These are phyloP conservation scores for Hydroisotoma schaefferi DNA, from an alignment of 2,888 invertebrate species.

Conservation along the genomic window DNA sequence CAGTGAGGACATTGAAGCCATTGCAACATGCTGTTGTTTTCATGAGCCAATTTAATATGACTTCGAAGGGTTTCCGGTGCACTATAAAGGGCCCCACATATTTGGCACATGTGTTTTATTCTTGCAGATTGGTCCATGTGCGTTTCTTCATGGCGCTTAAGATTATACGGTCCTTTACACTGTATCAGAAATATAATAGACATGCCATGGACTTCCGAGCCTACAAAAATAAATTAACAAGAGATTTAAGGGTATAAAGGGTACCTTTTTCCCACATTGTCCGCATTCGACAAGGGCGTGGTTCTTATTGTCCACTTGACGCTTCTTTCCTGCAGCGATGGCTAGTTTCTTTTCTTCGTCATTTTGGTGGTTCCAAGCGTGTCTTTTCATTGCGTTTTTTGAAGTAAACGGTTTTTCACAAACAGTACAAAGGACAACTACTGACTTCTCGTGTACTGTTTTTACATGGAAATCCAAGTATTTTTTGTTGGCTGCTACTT, in stretches of 20 bases:
- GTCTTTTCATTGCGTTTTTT: constrained; percentile 1
- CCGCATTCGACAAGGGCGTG: not conserved
- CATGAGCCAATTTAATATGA: constrained; percentile 7
- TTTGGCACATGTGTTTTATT: constrained; percentile 13
- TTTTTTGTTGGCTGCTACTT: not conserved
- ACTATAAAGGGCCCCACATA: constrained; percentile 10
- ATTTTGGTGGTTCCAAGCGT: constrained; percentile 5
- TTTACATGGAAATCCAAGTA: not conserved
- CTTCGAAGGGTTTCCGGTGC: constrained; percentile 6
- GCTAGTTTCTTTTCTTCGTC: constrained; percentile 4
- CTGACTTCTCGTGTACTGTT: constrained; percentile 1
- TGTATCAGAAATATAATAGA: no score
- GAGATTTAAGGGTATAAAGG: not conserved
- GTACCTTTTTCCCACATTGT: constrained; percentile 6
- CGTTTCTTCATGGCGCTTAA: constrained; percentile 7
- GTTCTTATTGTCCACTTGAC: not conserved
- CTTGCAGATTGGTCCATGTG: constrained; percentile 3
- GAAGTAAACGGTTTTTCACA: constrained; percentile 8
- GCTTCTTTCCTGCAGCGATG: constrained; percentile 1
- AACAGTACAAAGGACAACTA: not conserved
- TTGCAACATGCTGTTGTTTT: constrained; percentile 5
- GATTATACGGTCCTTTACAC: constrained; percentile 6
- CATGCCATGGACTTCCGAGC: no score
- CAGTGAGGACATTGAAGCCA: constrained; percentile 9
- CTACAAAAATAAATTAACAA: no score